Conservation (phyloP, 2,113 vertebrate genomes). For the Perca fluviatilis region DNA sequence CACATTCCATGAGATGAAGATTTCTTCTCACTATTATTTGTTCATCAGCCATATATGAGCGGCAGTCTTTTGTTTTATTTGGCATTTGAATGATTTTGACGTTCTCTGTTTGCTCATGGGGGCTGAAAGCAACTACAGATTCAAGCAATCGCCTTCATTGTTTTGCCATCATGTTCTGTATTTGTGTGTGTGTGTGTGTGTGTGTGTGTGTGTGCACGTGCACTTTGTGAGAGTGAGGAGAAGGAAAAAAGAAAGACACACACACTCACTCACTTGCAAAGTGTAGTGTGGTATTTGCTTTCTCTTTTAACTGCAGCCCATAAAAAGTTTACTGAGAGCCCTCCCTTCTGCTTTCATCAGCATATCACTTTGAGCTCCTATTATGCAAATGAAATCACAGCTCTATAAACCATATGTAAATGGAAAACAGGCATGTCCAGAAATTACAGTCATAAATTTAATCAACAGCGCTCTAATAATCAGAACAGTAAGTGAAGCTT, state of each 20-base stretch:
- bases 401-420: conserved; percentile 81
- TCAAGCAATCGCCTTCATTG: conserved; percentile 1
- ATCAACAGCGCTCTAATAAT: conserved; percentile 77
- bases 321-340: conserved; percentile 72
- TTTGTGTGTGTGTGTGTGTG: not conserved
- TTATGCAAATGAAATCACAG: conserved; percentile 81
- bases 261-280: not conserved
- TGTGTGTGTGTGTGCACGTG: not conserved
- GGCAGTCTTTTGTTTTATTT: conserved; percentile 37
- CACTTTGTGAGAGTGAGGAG: not conserved
- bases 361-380: conserved; percentile 76
- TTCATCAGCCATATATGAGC: conserved; percentile 25
- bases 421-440: conserved; percentile 76
- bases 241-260: not conserved
- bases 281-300: conserved; percentile 61
- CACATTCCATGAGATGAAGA: not conserved
- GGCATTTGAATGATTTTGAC: conserved; percentile 59
- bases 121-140: conserved; percentile 38
- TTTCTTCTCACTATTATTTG: not conserved
- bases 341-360: conserved; percentile 79
- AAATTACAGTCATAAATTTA: conserved; percentile 81
- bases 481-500: conserved; percentile 70
- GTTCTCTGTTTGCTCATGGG: conserved; percentile 42
- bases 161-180: conserved; percentile 10
- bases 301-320: conserved; percentile 60